A percentile compares a stretch with the other conserved stretches of the same genome.
Conservation (phyloP, 1,140 invertebrate species). For the fruit fly (Drosophila melanogaster) region DNA sequence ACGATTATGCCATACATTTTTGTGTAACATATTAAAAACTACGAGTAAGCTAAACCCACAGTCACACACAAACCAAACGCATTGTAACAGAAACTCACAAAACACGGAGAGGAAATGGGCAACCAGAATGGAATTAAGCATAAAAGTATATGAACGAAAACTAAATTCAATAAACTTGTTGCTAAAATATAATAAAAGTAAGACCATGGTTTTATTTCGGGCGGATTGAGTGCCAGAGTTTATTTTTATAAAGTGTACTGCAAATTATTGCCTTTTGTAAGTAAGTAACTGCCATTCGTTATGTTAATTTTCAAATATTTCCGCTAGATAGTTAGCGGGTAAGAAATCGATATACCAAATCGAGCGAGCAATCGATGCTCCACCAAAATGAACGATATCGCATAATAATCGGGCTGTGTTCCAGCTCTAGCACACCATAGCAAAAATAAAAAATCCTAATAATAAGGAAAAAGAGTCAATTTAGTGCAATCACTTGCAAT, state of each 20-base stretch:
- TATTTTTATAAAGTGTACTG: background rate
- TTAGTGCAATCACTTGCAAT: constrained; percentile 47
- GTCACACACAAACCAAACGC: constrained; percentile 54
- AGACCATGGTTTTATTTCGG: constrained; percentile 6
- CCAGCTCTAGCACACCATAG: background rate
- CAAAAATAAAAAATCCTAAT: constrained; percentile 12
- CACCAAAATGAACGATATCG: background rate
- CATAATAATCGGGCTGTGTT: background rate
- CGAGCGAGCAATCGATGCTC: too few relatives aligned
- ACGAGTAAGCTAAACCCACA: constrained; percentile 68
- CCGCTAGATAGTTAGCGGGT: too few relatives aligned
- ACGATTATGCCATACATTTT: constrained; percentile 79
- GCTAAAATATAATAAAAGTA: constrained; percentile 72
- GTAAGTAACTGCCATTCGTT: too few relatives aligned
- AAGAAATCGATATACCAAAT: background rate
- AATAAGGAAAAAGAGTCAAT: constrained; percentile 43
- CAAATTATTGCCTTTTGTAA: too few relatives aligned
- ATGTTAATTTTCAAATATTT: too few relatives aligned
- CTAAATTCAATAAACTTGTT: constrained; percentile 83
- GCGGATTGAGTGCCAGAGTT: background rate
- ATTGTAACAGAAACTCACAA: constrained; percentile 82
- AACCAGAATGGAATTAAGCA: constrained; percentile 67
- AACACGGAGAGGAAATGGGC: constrained; percentile 49
- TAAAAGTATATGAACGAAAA: constrained; percentile 74
- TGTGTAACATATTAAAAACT: constrained; percentile 73